A percentile compares a stretch with the other conserved stretches of the same genome.
phyloP scores from a whole-genome alignment of 2,888 invertebrate genomes.

The Nomada hirtipes region DNA sequence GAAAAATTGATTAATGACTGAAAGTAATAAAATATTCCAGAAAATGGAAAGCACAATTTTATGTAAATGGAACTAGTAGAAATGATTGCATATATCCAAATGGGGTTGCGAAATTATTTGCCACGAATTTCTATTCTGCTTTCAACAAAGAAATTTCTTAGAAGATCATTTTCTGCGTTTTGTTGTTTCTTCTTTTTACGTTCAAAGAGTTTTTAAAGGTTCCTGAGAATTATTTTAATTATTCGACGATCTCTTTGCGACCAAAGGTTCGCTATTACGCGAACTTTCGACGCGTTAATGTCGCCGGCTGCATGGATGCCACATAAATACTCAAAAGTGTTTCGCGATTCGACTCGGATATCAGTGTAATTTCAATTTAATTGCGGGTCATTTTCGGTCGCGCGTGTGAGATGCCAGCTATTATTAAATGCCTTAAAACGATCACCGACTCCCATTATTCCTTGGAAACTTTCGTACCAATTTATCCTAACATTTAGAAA shows the following conservation, averaged over 20 bases:
- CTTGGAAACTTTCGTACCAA: conserved; percentile 57
- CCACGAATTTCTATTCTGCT: too few relatives aligned
- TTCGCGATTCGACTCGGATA: conserved; percentile 25
- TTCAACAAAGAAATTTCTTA: too few relatives aligned
- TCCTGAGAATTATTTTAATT: background rate
- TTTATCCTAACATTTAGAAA: background rate
- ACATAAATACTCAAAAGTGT: conserved; percentile 47
- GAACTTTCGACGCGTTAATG: background rate
- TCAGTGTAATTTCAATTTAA: conserved; percentile 78
- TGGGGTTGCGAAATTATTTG: too few relatives aligned
- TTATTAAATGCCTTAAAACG: conserved; percentile 77
- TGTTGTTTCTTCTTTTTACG: too few relatives aligned
- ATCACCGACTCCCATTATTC: conserved; percentile 65
- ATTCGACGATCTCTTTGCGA: background rate
- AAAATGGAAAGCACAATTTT: too few relatives aligned
- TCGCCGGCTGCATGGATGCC: background rate
- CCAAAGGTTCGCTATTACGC: background rate
- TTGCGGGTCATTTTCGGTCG: conserved; percentile 78
- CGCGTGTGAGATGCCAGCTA: conserved; percentile 36
- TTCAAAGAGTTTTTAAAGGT: background rate
- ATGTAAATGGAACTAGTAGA: too few relatives aligned
- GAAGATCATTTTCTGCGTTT: too few relatives aligned
- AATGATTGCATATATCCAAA: too few relatives aligned
- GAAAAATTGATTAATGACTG: too few relatives aligned
- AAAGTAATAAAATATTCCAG: too few relatives aligned